A percentile compares a stretch with the other conserved stretches of the same genome.
Evolutionary conservation across 2,888 invertebrate genomes (phyloP).

Genomic region (Synanthedon myopaeformis): DNA sequence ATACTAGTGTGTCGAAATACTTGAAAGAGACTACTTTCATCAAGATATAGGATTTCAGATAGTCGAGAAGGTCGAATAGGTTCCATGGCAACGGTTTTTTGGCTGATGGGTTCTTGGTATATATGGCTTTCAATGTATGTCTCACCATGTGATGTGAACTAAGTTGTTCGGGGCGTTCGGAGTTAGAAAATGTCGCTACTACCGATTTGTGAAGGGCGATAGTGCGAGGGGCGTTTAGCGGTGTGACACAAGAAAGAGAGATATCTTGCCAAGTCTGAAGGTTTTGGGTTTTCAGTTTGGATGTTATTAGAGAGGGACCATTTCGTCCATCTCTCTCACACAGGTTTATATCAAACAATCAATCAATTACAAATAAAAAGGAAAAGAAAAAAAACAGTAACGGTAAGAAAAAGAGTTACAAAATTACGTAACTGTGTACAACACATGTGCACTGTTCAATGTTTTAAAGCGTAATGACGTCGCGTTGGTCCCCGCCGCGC

Average conservation of each 20-base stretch:
- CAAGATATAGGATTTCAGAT: too few species aligned
- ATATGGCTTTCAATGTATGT: slow-evolving; percentile 10
- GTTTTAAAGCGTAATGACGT: too few species aligned
- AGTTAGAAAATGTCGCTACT: slow-evolving; percentile 11
- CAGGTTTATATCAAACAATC: slow-evolving; percentile 6
- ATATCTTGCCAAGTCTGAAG: slow-evolving; percentile 4
- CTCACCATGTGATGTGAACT: slow-evolving; percentile 9
- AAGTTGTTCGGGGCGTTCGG: slow-evolving; percentile 2
- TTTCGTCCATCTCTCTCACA: slow-evolving; percentile 7
- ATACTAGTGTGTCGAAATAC: slow-evolving; percentile 7
- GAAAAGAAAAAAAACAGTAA: too few species aligned
- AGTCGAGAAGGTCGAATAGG: background rate
- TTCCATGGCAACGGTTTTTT: background rate
- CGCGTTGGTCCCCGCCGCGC: too few species aligned
- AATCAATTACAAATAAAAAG: too few species aligned
- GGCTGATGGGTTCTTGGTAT: background rate
- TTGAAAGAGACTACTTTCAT: too few species aligned
- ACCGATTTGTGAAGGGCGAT: slow-evolving; percentile 16
- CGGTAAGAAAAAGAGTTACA: too few species aligned
- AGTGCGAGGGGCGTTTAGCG: slow-evolving; percentile 8
- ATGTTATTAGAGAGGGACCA: slow-evolving; percentile 2
- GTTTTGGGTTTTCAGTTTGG: background rate
- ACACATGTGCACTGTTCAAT: too few species aligned
- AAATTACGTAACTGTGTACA: too few species aligned
- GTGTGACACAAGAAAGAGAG: slow-evolving; percentile 2